Evolutionary conservation across 2,888 invertebrate genomes (phyloP).

Genomic region (Diachrysia chrysitis): DNA sequence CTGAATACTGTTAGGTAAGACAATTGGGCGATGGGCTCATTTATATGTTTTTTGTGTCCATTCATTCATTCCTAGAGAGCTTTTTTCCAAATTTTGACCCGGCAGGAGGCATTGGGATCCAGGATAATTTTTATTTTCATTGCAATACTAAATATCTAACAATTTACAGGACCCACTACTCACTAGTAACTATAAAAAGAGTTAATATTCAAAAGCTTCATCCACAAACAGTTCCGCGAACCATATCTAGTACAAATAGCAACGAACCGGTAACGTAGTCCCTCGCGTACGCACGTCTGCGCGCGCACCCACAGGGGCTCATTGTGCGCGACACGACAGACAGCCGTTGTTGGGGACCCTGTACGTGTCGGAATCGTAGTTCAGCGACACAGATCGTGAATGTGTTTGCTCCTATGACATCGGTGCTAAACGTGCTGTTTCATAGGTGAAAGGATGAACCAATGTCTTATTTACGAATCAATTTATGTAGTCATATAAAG

Average conservation of each 20-base stretch:
- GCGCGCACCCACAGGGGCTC: slow-evolving; percentile 47
- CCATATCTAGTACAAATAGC: slow-evolving; percentile 50
- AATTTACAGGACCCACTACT: too few species aligned
- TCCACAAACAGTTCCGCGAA: slow-evolving; percentile 40
- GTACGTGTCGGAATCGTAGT: slow-evolving; percentile 33
- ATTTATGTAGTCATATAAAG: too few species aligned
- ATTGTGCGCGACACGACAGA: slow-evolving; percentile 44
- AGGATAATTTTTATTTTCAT: too few species aligned
- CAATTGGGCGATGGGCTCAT: background rate
- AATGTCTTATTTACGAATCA: background rate
- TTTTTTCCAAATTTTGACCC: too few species aligned
- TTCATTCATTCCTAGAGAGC: too few species aligned
- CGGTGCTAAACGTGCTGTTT: background rate
- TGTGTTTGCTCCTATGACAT: slow-evolving; percentile 11
- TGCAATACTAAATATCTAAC: too few species aligned
- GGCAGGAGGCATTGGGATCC: too few species aligned
- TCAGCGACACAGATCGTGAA: slow-evolving; percentile 9
- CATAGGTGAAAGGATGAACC: slow-evolving; percentile 1
- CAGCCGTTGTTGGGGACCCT: slow-evolving; percentile 13
- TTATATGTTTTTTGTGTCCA: background rate
- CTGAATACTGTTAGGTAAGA: background rate
- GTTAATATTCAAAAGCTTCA: slow-evolving; percentile 10
- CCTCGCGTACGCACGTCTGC: slow-evolving; percentile 40
- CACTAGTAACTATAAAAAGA: too few species aligned
- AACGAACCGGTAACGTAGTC: slow-evolving; percentile 50